These are phyloP conservation scores for Laspeyria flexula DNA, from an alignment of 2,888 invertebrate genomes.

Conservation along the genomic window DNA sequence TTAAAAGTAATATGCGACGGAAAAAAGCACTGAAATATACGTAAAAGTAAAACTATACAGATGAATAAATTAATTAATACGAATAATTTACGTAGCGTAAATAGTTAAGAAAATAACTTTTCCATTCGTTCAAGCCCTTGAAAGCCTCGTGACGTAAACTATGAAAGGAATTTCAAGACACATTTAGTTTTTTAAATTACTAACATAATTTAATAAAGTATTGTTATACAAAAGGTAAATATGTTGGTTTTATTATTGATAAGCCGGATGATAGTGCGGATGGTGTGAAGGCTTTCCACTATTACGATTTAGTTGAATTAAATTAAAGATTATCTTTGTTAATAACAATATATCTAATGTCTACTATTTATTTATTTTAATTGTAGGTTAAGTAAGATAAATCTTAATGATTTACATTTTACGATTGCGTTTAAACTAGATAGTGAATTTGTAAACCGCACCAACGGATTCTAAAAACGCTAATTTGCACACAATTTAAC, in stretches of 20 bases:
- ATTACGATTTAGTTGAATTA: conserved; percentile 16
- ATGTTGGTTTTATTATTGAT: conserved; percentile 35
- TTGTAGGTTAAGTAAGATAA: too few relatives aligned
- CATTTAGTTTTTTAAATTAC: conserved; percentile 9
- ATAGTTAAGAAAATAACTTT: not conserved
- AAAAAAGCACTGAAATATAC: too few relatives aligned
- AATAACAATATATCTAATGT: not conserved
- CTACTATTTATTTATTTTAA: not conserved
- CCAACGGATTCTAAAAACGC: too few relatives aligned
- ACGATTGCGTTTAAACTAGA: too few relatives aligned
- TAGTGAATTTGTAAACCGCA: too few relatives aligned
- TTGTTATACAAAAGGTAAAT: conserved; percentile 35
- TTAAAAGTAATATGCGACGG: too few relatives aligned
- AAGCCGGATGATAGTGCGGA: conserved; percentile 56
- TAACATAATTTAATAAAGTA: conserved; percentile 7
- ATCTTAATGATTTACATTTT: too few relatives aligned
- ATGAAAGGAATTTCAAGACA: conserved; percentile 18
- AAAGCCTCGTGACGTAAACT: conserved; percentile 2
- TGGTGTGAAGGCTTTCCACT: conserved; percentile 47
- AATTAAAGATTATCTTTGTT: conserved; percentile 31
- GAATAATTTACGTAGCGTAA: not conserved
- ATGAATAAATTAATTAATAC: too few relatives aligned
- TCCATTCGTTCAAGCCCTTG: not conserved
- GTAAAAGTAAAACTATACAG: too few relatives aligned
- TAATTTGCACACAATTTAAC: too few relatives aligned